phyloP scores from a whole-genome alignment of 2,888 invertebrate species.

The Euplexia lucipara region DNA sequence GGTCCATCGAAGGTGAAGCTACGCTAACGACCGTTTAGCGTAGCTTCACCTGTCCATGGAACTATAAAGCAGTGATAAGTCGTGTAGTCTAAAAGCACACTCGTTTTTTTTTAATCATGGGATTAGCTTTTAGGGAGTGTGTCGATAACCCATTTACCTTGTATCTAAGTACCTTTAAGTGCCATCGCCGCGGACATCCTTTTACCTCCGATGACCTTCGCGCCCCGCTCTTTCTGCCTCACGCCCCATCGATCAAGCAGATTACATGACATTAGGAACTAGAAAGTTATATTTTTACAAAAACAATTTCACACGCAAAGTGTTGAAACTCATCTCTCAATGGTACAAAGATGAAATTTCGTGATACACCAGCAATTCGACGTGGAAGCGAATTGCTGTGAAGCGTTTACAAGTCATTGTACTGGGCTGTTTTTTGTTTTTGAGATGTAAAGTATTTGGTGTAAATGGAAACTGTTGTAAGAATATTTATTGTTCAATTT shows the following conservation, averaged over 20 bases:
- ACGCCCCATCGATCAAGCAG: slow-evolving; percentile 57
- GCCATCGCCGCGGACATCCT: neutral
- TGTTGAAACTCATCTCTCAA: slow-evolving; percentile 57
- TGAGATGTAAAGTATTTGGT: neutral
- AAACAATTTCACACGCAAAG: slow-evolving; percentile 63
- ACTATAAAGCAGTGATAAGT: too few species aligned
- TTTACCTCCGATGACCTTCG: slow-evolving; percentile 20
- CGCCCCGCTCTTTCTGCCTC: slow-evolving; percentile 39
- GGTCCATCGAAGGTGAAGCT: too few species aligned
- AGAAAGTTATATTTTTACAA: slow-evolving; percentile 64
- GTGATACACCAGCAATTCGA: slow-evolving; percentile 53
- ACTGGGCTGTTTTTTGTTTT: slow-evolving; percentile 12
- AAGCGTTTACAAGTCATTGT: neutral
- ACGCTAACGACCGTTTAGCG: too few species aligned
- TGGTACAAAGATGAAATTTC: slow-evolving; percentile 67
- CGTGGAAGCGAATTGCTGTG: slow-evolving; percentile 32
- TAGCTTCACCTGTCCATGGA: too few species aligned
- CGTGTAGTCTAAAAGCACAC: too few species aligned
- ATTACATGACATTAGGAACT: slow-evolving; percentile 68
- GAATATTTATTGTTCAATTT: too few species aligned
- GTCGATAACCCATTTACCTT: too few species aligned
- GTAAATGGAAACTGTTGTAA: neutral
- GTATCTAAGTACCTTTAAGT: neutral
- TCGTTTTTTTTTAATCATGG: too few species aligned
- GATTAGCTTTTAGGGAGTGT: too few species aligned